Evolutionary conservation across 2,113 vertebrate genomes (phyloP).

Genomic region (Todiramphus saurophagus): DNA sequence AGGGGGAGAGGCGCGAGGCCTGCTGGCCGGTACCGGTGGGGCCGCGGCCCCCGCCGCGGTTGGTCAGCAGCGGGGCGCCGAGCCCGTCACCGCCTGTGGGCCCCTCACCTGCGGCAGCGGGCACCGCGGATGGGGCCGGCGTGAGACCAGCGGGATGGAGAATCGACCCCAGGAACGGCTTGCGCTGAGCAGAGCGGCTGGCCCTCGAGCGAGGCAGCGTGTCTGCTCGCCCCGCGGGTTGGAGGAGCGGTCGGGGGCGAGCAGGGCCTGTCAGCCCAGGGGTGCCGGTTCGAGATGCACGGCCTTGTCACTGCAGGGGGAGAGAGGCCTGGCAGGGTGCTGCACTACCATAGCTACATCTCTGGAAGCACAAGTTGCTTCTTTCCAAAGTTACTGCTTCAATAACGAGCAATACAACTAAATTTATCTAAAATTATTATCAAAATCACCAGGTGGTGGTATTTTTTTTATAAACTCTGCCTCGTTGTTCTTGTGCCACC

Average conservation of each 20-base stretch:
- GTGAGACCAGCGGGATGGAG: not conserved
- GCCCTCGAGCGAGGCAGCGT: not conserved
- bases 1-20: not conserved
- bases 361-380: not conserved
- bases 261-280: rapidly evolving
- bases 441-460: not conserved
- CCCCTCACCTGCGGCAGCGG: rapidly evolving
- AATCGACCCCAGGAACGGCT: rapidly evolving
- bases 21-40: too few species aligned
- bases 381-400: not conserved
- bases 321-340: rapidly evolving
- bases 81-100: not conserved
- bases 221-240: not conserved
- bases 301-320: not conserved
- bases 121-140: not conserved
- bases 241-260: not conserved
- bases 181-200: not conserved
- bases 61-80: not conserved
- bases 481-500: rapidly evolving
- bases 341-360: not conserved
- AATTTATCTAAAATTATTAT: not conserved
- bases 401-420: too few species aligned
- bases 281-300: rapidly evolving
- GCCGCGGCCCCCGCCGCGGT: too few species aligned
- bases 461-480: not conserved